These are phyloP conservation scores for Micromesistius poutassou DNA, from an alignment of 2,797 vertebrate genomes.

Conservation along the genomic window DNA sequence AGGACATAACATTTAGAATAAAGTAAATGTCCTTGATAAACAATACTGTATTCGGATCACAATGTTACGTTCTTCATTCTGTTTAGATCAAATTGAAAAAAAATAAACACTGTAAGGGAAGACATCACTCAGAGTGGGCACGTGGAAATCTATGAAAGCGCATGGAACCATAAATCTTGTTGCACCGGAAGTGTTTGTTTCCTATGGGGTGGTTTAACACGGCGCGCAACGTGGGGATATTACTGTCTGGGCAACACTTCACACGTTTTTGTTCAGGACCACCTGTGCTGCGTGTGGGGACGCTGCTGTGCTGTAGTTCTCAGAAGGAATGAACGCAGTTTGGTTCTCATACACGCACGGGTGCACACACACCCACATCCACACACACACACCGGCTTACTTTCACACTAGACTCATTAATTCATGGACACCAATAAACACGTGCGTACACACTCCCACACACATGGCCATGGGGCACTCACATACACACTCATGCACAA, in stretches of 20 bases:
- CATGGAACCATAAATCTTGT: constrained; percentile 69
- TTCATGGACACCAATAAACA: neutral
- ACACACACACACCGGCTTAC: constrained; percentile 8
- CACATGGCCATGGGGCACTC: neutral
- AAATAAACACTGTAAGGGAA: constrained; percentile 52
- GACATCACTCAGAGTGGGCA: constrained; percentile 63
- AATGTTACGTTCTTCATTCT: constrained; percentile 27
- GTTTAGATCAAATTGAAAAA: constrained; percentile 19
- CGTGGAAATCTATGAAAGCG: constrained; percentile 58
- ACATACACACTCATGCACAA: neutral
- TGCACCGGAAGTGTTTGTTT: constrained; percentile 73
- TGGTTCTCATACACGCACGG: constrained; percentile 15
- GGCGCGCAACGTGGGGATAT: constrained; percentile 64
- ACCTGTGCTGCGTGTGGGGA: constrained; percentile 71
- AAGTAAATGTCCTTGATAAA: constrained; percentile 20
- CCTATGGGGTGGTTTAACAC: constrained; percentile 70
- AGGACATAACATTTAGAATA: neutral
- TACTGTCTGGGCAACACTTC: constrained; percentile 69
- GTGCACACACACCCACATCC: constrained; percentile 20
- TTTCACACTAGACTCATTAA: neutral
- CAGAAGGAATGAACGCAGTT: constrained; percentile 50
- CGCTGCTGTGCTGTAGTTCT: constrained; percentile 57
- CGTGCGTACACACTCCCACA: neutral
- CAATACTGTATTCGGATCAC: constrained; percentile 49
- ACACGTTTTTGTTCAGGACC: constrained; percentile 70